A percentile compares a stretch with the other conserved stretches of the same genome.
phyloP scores from a whole-genome alignment of 2,888 invertebrate genomes.

The Phasia obesa region DNA sequence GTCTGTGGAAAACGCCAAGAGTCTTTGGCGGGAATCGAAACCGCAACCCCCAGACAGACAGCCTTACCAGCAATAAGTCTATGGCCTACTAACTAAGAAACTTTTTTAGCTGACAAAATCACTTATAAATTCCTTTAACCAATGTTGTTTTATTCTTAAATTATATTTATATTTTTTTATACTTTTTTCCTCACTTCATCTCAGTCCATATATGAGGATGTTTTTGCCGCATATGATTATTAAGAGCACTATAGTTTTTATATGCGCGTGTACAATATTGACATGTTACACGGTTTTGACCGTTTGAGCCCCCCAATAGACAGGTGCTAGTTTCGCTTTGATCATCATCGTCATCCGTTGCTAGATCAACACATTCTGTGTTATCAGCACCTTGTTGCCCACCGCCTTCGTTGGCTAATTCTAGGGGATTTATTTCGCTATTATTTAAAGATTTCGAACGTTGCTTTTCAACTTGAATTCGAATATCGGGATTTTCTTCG shows the following conservation, averaged over 20 bases:
- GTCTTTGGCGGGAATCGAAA: too few species aligned
- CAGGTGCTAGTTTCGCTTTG: constrained; percentile 54
- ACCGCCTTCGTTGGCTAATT: constrained; percentile 59
- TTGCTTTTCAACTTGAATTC: constrained; percentile 62
- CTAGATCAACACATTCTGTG: constrained; percentile 69
- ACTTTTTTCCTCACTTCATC: not conserved
- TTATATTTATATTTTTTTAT: not conserved
- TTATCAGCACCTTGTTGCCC: constrained; percentile 23
- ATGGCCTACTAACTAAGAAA: too few species aligned
- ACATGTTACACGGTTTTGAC: constrained; percentile 66
- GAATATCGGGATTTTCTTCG: constrained; percentile 69
- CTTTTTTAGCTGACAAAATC: not conserved
- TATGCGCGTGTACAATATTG: constrained; percentile 70
- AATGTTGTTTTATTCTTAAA: not conserved
- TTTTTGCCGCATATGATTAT: constrained; percentile 72
- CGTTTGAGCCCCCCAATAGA: constrained; percentile 17
- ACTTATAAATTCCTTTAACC: constrained; percentile 13
- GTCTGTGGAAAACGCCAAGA: too few species aligned
- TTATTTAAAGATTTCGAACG: constrained; percentile 54
- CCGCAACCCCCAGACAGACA: too few species aligned
- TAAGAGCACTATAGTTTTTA: constrained; percentile 72
- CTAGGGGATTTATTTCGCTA: constrained; percentile 66
- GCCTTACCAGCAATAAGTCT: too few species aligned
- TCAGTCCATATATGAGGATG: constrained; percentile 54
- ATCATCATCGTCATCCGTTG: constrained; percentile 56